Evolutionary conservation across 2,888 invertebrate genomes (phyloP), one percentile per base, ranked within the genome.

Genomic region (Prosopocoilus inquinatus): DNA sequence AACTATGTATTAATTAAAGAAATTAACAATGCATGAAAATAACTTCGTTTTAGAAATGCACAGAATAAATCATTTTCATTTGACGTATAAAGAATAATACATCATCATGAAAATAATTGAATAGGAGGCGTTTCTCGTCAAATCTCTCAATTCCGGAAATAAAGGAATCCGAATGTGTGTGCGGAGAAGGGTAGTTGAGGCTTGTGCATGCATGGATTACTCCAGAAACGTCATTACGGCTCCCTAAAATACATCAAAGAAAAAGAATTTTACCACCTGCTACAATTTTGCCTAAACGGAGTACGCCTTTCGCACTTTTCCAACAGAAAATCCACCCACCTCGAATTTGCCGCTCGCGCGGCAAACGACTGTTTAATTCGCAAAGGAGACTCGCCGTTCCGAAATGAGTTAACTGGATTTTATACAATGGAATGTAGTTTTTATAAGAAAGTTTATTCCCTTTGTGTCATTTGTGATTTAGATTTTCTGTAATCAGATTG

Each of bases 121-220:
- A 28, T 28, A 28, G 20, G 20, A 28, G 20, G 47, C 36, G 47
- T 47, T 47, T 38, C 47, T 35, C 47, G 47, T 36, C 47, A 36
- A 35, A 36, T 47, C 47, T 47, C 34, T 36, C 36, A 36, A 47
- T 38, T 47, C 34, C 47, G 20, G 20, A 28, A 28, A 28, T 28
- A 28, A 28, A 28, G 20, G 20, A 28, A 28, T 28, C 43, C 15
- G 28, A 48, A 48, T 48, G 28, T 8, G 34, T 41, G 4, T 28
- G 9, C 28, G 33, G 34, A 38, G 32, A 35, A 35, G 47, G 43
- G 39, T 48, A 50, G 15, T 39, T 53, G 48, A 20, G 66, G 64
- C 66, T 70, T 68, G 68, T 69, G 65, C 71, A 73, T 75, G 75
- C 74, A 74, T 74, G 75, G 73, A 74, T 75, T 74, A 74, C 73